Percentiles rank a stretch among this genome's conserved stretches.
Conservation (phyloP, 2,888 invertebrate species). For the Leptinotarsa tumamoca region DNA sequence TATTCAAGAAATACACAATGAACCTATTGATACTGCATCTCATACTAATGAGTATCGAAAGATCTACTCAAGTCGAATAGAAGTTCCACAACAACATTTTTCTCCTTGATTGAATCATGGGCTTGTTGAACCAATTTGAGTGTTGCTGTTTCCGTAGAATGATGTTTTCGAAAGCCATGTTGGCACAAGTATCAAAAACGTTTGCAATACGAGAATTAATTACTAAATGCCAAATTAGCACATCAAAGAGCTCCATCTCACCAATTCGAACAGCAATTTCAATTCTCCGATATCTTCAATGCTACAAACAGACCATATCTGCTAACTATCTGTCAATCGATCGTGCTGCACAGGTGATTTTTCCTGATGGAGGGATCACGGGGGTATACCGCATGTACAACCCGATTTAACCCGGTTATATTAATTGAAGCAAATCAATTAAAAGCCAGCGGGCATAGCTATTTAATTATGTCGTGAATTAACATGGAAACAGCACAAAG, state of each 20-base stretch:
- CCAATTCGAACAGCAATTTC: background rate
- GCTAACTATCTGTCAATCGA: slow-evolving; percentile 4
- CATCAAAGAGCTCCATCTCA: background rate
- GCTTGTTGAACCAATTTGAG: too few relatives aligned
- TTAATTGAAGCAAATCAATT: slow-evolving; percentile 47
- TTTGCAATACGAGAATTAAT: background rate
- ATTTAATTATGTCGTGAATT: slow-evolving; percentile 46
- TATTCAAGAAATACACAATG: too few relatives aligned
- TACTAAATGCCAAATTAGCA: background rate
- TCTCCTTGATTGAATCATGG: too few relatives aligned
- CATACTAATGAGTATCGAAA: too few relatives aligned
- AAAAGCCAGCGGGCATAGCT: slow-evolving; percentile 45
- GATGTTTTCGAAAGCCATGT: too few relatives aligned
- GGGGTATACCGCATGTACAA: slow-evolving; percentile 28
- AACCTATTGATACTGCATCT: too few relatives aligned
- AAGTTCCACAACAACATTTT: too few relatives aligned
- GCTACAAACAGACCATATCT: background rate
- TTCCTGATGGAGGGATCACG: slow-evolving; percentile 3
- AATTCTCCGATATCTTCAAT: background rate
- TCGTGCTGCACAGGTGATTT: slow-evolving; percentile 8
- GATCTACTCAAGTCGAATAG: too few relatives aligned
- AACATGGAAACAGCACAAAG: slow-evolving; percentile 47
- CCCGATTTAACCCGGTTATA: slow-evolving; percentile 44
- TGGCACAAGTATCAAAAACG: background rate
- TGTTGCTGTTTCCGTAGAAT: too few relatives aligned